Base-by-base conservation (phyloP, 2,888 invertebrate species). In the Asteroscopus sphinx region DNA sequence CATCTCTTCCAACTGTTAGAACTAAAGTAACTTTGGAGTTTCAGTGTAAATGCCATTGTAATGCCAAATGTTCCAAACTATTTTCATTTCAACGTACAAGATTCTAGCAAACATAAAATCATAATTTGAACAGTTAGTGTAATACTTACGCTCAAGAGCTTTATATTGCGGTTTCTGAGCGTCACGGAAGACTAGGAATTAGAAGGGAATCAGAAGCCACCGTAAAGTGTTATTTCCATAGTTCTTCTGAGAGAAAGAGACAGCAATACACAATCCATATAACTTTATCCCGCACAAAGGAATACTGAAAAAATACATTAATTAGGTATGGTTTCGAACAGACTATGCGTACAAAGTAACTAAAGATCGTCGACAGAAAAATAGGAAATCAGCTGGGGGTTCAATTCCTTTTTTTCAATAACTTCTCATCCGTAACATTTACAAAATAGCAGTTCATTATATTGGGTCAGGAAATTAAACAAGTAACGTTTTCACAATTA, bases 21-120 rank as follows among this genome's bases (percentile, higher is more conserved):
- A 3, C 21, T 6, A 21, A 6, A 21, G 4, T 4, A 16, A 42
- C 2, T 30, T n/a, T 8, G 5, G n/a, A 11, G 0, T n/a, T n/a
- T n/a, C n/a, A n/a, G 9, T 15, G 8, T 13, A 42, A 30, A 42
- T 2, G 5, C 2, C 8, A 30, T 9, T 40, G 3, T 30, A 42
- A 42, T 8, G 2, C 30, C 11, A n/a, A 53, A 21, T 41, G n/a
- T 25, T 36, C 30, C 15, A n/a, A 64, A 46, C 46, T 57, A 64
- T 51, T 51, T 44, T 57, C 36, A 51, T 56, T 51, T 39, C 16
- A 11, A 21, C 30, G 15, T 8, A 15, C 25, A n/a, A 40, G 25
- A 30, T 28, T 30, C 30, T 16, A 12, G 32, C 11, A 6, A 11
- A 11, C 35, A 42, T 15, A 7, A 48, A 40, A 48, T 48, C 5